Percentiles rank a stretch among this genome's conserved stretches.
These are phyloP conservation scores for Mormyrus proboscirostris DNA, from an alignment of 2,797 vertebrate species.

Conservation along the genomic window DNA sequence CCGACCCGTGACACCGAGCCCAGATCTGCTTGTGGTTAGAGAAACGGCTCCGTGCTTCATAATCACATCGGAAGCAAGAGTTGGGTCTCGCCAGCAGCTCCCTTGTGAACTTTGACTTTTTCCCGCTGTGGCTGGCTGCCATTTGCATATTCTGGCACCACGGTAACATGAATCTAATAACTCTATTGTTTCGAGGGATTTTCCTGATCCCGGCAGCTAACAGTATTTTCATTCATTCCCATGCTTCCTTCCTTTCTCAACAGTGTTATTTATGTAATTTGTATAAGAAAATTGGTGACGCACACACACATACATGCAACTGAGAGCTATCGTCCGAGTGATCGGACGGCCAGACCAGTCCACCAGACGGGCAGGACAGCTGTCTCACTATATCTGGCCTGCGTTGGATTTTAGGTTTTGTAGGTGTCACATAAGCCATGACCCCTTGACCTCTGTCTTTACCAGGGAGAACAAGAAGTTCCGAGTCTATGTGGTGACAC, in stretches of 20 bases:
- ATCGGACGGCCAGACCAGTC: not conserved
- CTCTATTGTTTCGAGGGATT: not conserved
- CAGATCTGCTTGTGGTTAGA: not conserved
- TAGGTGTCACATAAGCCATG: not conserved
- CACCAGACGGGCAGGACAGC: not conserved
- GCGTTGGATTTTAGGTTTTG: not conserved
- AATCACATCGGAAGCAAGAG: not conserved
- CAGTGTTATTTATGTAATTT: not conserved
- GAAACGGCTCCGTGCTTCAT: not conserved
- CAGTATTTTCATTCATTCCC: not conserved
- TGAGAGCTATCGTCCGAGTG: not conserved
- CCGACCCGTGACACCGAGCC: not conserved
- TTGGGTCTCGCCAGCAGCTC: not conserved
- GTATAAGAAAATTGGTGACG: not conserved
- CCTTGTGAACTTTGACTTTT: not conserved
- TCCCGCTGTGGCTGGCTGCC: not conserved
- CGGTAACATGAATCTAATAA: not conserved
- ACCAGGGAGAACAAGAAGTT: conserved; percentile 78
- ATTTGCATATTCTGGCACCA: not conserved
- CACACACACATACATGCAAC: not conserved
- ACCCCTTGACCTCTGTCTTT: conserved; percentile 25
- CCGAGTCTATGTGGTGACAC: conserved; percentile 88
- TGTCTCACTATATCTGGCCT: not conserved
- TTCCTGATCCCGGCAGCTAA: not conserved
- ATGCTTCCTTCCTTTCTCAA: not conserved